These are phyloP conservation scores for Chelon labrosus DNA, from an alignment of 2,797 vertebrate species.

Conservation along the genomic window DNA sequence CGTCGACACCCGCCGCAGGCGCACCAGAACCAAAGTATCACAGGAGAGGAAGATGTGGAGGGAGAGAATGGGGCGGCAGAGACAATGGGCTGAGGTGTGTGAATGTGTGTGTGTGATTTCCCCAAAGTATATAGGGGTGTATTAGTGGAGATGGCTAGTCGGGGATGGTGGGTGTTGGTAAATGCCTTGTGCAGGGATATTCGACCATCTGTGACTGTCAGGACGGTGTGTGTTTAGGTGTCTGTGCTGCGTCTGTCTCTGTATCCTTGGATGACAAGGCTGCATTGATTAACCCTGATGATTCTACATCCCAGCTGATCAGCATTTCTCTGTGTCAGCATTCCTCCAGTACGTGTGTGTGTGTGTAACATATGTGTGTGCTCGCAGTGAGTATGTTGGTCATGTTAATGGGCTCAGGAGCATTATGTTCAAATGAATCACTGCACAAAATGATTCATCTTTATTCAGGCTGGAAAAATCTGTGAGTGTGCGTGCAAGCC, in stretches of 20 bases:
- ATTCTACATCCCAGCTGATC: conserved; percentile 49
- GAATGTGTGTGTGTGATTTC: conserved; percentile 25
- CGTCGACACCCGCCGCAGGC: conserved; percentile 54
- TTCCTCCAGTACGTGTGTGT: neutral
- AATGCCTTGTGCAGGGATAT: conserved; percentile 34
- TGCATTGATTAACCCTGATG: conserved; percentile 66
- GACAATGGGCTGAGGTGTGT: conserved; percentile 42
- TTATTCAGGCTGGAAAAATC: conserved; percentile 32
- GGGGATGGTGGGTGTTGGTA: conserved; percentile 46
- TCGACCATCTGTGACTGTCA: conserved; percentile 49
- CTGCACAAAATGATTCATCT: conserved; percentile 38
- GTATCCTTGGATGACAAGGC: conserved; percentile 48
- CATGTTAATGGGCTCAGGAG: conserved; percentile 47
- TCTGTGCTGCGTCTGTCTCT: neutral
- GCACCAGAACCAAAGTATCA: conserved; percentile 52
- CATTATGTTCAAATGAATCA: conserved; percentile 56
- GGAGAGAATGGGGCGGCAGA: conserved; percentile 42
- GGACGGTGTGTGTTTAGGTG: conserved; percentile 20
- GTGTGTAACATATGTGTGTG: neutral
- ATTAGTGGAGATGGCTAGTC: conserved; percentile 47
- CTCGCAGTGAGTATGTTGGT: conserved; percentile 40
- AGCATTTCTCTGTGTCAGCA: conserved; percentile 62
- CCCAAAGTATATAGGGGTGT: conserved; percentile 27
- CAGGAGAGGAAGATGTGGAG: conserved; percentile 64
- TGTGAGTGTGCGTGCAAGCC: conserved; percentile 1